Conservation (phyloP, 2,888 invertebrate genomes). For the Ommatoiulus sabulosus region DNA sequence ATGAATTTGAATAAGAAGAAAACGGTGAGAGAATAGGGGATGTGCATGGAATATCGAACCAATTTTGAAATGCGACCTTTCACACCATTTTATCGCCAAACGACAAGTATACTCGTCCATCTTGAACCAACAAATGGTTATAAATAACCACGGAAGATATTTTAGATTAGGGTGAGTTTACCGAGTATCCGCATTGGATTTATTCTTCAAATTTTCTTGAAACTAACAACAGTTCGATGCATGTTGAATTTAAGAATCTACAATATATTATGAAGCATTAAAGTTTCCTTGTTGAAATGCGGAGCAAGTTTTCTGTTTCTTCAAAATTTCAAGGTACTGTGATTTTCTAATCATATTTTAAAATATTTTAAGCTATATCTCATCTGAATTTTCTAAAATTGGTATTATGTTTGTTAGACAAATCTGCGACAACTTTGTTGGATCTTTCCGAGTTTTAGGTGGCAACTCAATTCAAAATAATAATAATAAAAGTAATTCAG, state of each 20-base stretch:
- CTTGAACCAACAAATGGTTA: neutral
- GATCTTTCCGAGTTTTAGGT: no score
- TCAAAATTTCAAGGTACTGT: no score
- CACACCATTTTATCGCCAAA: slow-evolving; percentile 17
- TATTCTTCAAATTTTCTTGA: neutral
- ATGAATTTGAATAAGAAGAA: neutral
- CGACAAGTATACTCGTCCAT: neutral
- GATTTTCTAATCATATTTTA: no score
- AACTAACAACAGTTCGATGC: neutral
- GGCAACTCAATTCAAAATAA: no score
- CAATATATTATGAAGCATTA: no score
- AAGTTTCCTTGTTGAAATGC: no score
- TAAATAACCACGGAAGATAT: neutral
- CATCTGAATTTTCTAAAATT: no score
- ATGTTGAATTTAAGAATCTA: neutral
- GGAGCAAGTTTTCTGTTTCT: no score
- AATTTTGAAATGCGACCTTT: neutral
- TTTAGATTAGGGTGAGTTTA: neutral
- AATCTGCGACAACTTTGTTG: no score
- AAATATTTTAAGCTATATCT: no score
- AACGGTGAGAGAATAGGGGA: neutral
- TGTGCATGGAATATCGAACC: neutral
- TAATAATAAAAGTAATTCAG: no score
- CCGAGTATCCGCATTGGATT: neutral
- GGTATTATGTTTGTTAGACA: no score